Conservation (phyloP, 2,888 invertebrate genomes). For the Nezara viridula region DNA sequence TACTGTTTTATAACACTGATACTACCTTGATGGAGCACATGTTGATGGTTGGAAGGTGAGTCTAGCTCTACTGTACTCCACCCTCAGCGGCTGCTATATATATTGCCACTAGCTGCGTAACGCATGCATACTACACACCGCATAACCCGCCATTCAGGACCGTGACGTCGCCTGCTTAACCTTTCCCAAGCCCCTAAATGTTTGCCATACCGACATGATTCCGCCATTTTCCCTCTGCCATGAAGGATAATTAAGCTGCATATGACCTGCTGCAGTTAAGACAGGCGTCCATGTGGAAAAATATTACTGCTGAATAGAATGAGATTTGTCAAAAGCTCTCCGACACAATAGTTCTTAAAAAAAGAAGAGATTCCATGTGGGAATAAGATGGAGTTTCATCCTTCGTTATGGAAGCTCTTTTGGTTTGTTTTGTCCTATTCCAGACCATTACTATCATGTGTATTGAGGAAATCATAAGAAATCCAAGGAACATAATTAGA, state of each 20-base stretch:
- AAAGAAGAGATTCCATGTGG: neutral
- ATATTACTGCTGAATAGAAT: neutral
- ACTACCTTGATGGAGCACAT: slow-evolving; percentile 49
- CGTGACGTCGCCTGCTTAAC: slow-evolving; percentile 38
- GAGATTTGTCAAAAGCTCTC: neutral
- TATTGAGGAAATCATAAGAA: no score
- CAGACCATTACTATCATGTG: no score
- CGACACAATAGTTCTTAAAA: no score
- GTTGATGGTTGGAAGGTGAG: slow-evolving; percentile 38
- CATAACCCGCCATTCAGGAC: slow-evolving; percentile 16
- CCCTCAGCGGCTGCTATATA: neutral
- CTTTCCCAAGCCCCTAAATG: slow-evolving; percentile 39
- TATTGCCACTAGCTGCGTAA: slow-evolving; percentile 31
- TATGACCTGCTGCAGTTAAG: neutral
- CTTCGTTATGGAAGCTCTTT: neutral
- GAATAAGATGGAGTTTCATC: no score
- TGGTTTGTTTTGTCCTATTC: neutral
- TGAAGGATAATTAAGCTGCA: neutral
- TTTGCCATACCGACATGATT: slow-evolving; percentile 18
- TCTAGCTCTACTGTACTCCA: neutral
- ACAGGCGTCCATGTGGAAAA: no score
- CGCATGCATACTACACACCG: slow-evolving; percentile 49
- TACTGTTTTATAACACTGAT: neutral
- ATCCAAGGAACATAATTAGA: no score
- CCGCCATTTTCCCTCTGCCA: neutral